Base-by-base conservation (phyloP, 2,888 invertebrate genomes). In the Apodemia mormo region DNA sequence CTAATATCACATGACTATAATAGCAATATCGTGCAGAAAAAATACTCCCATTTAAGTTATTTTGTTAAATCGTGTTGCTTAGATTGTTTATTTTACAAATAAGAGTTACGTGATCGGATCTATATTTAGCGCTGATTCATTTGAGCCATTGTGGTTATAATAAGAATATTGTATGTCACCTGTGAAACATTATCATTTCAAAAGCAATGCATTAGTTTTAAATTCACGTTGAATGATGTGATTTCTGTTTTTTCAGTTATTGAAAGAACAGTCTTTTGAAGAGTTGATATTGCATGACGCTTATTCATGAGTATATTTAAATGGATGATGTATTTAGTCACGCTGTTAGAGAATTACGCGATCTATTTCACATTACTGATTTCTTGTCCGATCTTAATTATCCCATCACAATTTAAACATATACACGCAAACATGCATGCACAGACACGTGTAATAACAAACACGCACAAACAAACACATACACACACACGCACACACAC, bases 101-200 rank as follows among this genome's bases (percentile, higher is more conserved):
- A 45, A 65, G 8, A 67, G 40, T 56, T 33, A 69, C 67, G 52
- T 65, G 54, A 49, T 54, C 52, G 14, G 40, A 66, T 71, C 75
- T 74, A 72, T 72, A 72, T 74, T 69, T 72, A 72, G 68, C 69
- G 69, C 61, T 74, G 74, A 74, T 68, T 71, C 74, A 74, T 71
- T 56, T 66, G 52, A 37, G 65, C 49, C 45, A 56, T 69, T 71
- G 71, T 72, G 68, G 67, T 68, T 61, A 52, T 52, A 33, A 61
- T 61, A 61, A 56, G 22, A 56, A 61, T 61, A 61, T 61, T 61
- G 30, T 33, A 61, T 61, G 58, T 61, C 58, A 30, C 58, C 33
- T 33, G 58, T 33, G 58, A 61, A 61, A 61, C 61, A 33, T 61
- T 61, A 30, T 61, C 33, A 61, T 61, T 61, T 61, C 30, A 58